Base-by-base conservation (phyloP, 2,888 invertebrate genomes). In the Drosophila subquinaria region DNA sequence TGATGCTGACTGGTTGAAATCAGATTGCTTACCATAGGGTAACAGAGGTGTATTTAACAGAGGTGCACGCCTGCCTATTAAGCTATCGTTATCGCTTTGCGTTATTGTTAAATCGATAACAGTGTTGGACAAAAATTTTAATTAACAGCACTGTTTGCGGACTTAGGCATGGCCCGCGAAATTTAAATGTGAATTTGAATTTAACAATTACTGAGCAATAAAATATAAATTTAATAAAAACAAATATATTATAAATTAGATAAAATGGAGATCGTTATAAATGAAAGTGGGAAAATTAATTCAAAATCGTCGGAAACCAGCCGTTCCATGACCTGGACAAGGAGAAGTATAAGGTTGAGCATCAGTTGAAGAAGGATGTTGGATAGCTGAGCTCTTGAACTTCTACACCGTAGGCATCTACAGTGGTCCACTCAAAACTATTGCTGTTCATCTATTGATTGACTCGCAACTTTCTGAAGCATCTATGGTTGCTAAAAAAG, bases 351-450 rank as follows among this genome's bases (percentile, higher is more conserved):
- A n/a, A 92, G 70, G 98, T 98, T 0, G 97, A 97, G 90, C 86
- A 94, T 8, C 94, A 96, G 90, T 92, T 98, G 23, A 94, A 95
- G 74, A 93, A 94, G 42, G 98, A 98, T 92, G 94, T 97, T 95
- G 95, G 94, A 93, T 97, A 61, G 94, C 95, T 0, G 95, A 95
- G 80, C 92, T 97, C 0, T 90, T 97, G 0, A 93, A 95, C 40
- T 92, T 95, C 80, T 91, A 90, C 47, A 90, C 81, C 4, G 90
- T 97, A n/a, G 94, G 98, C 48, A 94, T 98, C 69, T 98, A 98
- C 92, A 98, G 96, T 90, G 98, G 98, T 0, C 98, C 98, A 90
- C 91, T 98, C 75, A 98, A 98, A 91, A 96, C 98, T 13, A 97
- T 98, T 74, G 97, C 98, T 0, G 97, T 97, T 0, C 97, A 97